A percentile compares a stretch with the other conserved stretches of the same genome.
Evolutionary conservation across 2,113 vertebrate species (phyloP).

Genomic region (Colossoma macropomum): DNA sequence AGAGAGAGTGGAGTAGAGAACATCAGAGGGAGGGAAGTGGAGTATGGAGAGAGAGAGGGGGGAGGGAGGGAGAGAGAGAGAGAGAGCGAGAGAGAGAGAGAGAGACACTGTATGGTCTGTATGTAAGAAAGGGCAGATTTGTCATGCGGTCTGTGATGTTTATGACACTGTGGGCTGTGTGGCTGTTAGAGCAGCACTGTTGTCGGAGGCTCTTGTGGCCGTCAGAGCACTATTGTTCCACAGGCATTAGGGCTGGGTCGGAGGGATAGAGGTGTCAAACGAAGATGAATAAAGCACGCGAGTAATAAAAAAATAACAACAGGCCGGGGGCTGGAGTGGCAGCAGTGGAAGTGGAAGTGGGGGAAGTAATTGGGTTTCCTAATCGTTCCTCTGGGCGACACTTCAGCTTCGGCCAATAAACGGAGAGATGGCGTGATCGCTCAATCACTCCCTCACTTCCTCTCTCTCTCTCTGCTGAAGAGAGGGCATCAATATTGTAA

Average conservation of each 20-base stretch:
- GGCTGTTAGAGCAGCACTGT: slow-evolving; percentile 30
- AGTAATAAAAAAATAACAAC: slow-evolving; percentile 79
- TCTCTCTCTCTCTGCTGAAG: slow-evolving; percentile 61
- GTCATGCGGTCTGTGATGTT: slow-evolving; percentile 26
- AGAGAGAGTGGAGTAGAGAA: no score
- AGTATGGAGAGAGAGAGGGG: no score
- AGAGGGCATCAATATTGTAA: slow-evolving; percentile 77
- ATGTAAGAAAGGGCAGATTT: slow-evolving; percentile 19
- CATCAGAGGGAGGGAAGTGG: no score
- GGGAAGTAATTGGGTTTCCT: slow-evolving; percentile 78
- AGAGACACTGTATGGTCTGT: background rate
- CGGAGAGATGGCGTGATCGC: slow-evolving; percentile 71
- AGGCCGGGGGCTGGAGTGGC: slow-evolving; percentile 67
- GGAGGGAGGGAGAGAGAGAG: no score
- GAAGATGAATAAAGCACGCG: slow-evolving; percentile 72
- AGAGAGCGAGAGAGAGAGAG: no score
- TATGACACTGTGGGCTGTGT: slow-evolving; percentile 16
- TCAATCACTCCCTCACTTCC: slow-evolving; percentile 72
- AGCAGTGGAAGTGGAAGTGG: slow-evolving; percentile 30
- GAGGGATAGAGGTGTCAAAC: slow-evolving; percentile 63
- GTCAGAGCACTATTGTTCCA: slow-evolving; percentile 34
- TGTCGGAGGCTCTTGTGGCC: background rate
- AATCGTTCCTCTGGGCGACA: slow-evolving; percentile 75
- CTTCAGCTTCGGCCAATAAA: slow-evolving; percentile 78
- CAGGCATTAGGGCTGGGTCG: slow-evolving; percentile 22